These are phyloP conservation scores for Pseudorhombus dupliciocellatus DNA, from an alignment of 2,113 vertebrate genomes.

Conservation along the genomic window DNA sequence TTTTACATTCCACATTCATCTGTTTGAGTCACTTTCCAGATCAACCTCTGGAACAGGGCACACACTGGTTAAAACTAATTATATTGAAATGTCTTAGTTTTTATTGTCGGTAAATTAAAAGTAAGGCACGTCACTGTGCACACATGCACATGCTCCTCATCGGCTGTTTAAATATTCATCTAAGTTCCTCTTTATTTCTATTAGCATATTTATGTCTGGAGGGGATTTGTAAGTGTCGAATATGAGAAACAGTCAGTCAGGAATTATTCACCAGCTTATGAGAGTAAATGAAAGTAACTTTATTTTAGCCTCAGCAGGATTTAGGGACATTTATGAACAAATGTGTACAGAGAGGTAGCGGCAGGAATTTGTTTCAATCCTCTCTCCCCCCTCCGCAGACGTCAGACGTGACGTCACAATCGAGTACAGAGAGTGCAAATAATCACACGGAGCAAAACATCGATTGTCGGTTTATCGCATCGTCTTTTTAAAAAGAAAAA, in stretches of 20 bases:
- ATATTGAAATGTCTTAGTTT: background rate
- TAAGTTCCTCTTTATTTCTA: background rate
- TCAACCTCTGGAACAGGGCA: background rate
- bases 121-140: too few species aligned
- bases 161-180: background rate
- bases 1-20: background rate
- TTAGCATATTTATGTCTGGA: background rate
- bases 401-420: conserved; percentile 17
- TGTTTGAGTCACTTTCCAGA: background rate
- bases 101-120: background rate
- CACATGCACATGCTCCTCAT: too few species aligned
- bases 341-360: conserved; percentile 83
- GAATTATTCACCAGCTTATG: background rate
- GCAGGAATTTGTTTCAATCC: conserved; percentile 56
- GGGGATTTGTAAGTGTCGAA: background rate
- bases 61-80: background rate
- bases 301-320: conserved; percentile 82
- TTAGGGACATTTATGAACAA: conserved; percentile 68
- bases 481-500: conserved; percentile 22
- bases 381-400: conserved; percentile 43
- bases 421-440: conserved; percentile 64
- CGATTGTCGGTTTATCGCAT: conserved; percentile 79
- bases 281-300: conserved; percentile 69
- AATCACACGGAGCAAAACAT: conserved; percentile 66
- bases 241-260: background rate